These are phyloP conservation scores for Lordiphosa collinella DNA, from an alignment of 1,140 invertebrate species.

Conservation along the genomic window DNA sequence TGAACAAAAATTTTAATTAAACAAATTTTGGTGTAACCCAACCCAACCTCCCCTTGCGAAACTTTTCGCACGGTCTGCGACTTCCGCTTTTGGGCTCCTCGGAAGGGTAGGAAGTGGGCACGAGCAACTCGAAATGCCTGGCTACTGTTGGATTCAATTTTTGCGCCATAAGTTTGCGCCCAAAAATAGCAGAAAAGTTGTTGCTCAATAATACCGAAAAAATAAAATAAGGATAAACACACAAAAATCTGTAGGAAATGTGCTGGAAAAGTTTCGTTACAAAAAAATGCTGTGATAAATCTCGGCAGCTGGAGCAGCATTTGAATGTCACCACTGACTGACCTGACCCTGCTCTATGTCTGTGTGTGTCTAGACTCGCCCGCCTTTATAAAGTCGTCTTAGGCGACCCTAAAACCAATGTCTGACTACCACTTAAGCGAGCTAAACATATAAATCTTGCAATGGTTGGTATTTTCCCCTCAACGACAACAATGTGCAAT, in stretches of 20 bases:
- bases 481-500: constrained; percentile 66
- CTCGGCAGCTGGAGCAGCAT: constrained; percentile 46
- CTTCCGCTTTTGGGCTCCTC: constrained; percentile 42
- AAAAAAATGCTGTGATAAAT: constrained; percentile 54
- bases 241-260: constrained; percentile 42
- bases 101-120: constrained; percentile 57
- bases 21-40: constrained; percentile 62
- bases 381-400: constrained; percentile 60
- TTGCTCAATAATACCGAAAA: constrained; percentile 53
- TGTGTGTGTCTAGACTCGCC: constrained; percentile 43
- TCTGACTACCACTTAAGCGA: constrained; percentile 72
- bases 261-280: constrained; percentile 12
- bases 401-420: constrained; percentile 58
- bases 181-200: constrained; percentile 72
- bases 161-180: constrained; percentile 71
- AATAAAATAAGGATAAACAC: constrained; percentile 45
- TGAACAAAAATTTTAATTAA: constrained; percentile 77
- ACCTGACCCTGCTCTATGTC: constrained; percentile 18
- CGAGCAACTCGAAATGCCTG: constrained; percentile 26
- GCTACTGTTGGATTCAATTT: constrained; percentile 61
- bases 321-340: constrained; percentile 61
- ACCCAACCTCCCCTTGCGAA: not conserved
- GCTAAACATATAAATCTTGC: constrained; percentile 73
- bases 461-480: constrained; percentile 65
- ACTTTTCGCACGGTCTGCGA: constrained; percentile 66